Evolutionary conservation across 1,140 invertebrate genomes (phyloP).

Genomic region (Zaprionus gabonicus): DNA sequence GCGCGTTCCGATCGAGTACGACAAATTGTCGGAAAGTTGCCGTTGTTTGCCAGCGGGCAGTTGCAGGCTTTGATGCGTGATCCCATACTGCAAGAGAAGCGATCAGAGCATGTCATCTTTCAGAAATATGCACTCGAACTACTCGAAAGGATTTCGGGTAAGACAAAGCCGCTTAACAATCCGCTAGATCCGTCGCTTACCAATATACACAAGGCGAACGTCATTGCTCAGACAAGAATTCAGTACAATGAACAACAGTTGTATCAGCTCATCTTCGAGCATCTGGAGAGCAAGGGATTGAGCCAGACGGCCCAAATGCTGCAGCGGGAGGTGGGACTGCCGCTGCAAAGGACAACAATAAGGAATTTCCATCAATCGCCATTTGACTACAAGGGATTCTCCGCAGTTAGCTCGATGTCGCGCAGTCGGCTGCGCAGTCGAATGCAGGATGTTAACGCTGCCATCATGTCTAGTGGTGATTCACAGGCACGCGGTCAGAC

Average conservation of each 20-base stretch:
- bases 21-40: slow-evolving; percentile 98
- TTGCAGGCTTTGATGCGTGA: slow-evolving; percentile 97
- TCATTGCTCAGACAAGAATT: slow-evolving; percentile 97
- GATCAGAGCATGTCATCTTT: slow-evolving; percentile 97
- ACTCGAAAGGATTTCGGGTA: slow-evolving; percentile 95
- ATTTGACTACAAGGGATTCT: slow-evolving; percentile 85
- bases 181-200: slow-evolving; percentile 93
- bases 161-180: slow-evolving; percentile 91
- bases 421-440: slow-evolving; percentile 71
- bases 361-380: slow-evolving; percentile 85
- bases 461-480: slow-evolving; percentile 59
- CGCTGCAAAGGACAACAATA: slow-evolving; percentile 71
- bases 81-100: slow-evolving; percentile 97
- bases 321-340: slow-evolving; percentile 91
- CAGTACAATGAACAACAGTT: slow-evolving; percentile 97
- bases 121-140: slow-evolving; percentile 97
- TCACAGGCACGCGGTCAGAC: slow-evolving; percentile 43
- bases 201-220: slow-evolving; percentile 96
- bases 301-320: slow-evolving; percentile 89
- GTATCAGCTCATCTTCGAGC: slow-evolving; percentile 95
- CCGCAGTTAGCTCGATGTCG: slow-evolving; percentile 56
- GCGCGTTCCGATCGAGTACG: slow-evolving; percentile 95
- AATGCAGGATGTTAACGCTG: slow-evolving; percentile 77
- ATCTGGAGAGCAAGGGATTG: slow-evolving; percentile 92
- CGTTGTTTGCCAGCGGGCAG: slow-evolving; percentile 96